Base-by-base conservation (phyloP, 2,888 invertebrate genomes). In the Drosophila helvetica region DNA sequence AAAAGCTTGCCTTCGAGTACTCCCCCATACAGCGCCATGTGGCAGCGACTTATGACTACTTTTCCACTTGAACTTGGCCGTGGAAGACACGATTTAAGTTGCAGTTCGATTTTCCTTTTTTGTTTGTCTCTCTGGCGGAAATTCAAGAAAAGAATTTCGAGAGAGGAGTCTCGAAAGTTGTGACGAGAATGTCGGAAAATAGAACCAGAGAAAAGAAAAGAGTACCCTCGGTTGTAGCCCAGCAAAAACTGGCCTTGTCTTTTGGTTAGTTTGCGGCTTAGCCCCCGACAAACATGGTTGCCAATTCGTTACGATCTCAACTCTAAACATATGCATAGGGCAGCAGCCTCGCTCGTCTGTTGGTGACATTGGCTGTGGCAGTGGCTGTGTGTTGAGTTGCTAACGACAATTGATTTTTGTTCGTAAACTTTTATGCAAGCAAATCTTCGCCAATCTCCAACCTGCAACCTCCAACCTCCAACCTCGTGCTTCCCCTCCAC, bases 31-130 rank as follows among this genome's bases (percentile, higher is more conserved):
- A 48, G 27, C 27, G 30, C 33, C 71, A 70, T 71, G 48, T 51
- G 22, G 47, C 33, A 50, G 52, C 69, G 66, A 84, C 87, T 84
- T 87, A 70, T 72, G 65, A 46, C 67, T 66, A 79, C 77, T 85
- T 79, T 82, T 70, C 66, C 51, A 73, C 86, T 82, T 82, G 70
- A 82, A 82, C 88, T 85, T 81, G 79, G 58, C 79, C 66, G 74
- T 55, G 38, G 25, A 25, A 38, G 22, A 50, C 63, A 60, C 53
- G 63, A 66, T 73, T 76, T 54, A 46, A 74, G 63, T 68, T 77
- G 61, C 71, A 74, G 38, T 71, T 75, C 53, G 48, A 62, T 54
- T 74, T 69, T 25, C 47, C 47, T 38, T 7, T 38, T 38, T 7
- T 38, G 38, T 38, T 38, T 38, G 38, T 15, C n/a, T 38, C 15